phyloP scores from a whole-genome alignment of 2,888 invertebrate species.

The Tribolium freemani region DNA sequence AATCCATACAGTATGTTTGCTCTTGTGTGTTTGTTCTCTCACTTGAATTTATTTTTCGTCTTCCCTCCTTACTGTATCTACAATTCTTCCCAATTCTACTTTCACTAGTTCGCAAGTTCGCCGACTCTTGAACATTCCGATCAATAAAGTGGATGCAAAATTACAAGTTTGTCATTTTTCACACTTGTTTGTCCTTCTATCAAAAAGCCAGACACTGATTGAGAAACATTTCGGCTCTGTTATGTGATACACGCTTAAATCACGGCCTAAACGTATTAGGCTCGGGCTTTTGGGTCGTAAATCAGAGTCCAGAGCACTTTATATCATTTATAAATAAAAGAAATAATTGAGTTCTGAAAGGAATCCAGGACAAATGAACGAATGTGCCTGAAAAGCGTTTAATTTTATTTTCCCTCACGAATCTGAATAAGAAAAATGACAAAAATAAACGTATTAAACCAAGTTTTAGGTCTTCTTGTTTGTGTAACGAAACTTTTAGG shows the following conservation, averaged over 20 bases:
- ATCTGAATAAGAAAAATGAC: background rate
- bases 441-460: background rate
- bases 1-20: background rate
- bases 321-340: slow-evolving; percentile 2
- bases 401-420: background rate
- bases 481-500: background rate
- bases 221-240: background rate
- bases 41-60: slow-evolving; percentile 24
- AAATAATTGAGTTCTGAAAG: slow-evolving; percentile 3
- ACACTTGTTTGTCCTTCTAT: too few species aligned
- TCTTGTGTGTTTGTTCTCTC: slow-evolving; percentile 8
- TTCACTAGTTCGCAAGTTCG: slow-evolving; percentile 10
- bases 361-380: background rate
- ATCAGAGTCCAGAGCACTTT: background rate
- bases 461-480: background rate
- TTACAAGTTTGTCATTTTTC: background rate
- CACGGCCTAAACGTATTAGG: background rate
- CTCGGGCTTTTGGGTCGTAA: background rate
- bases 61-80: slow-evolving; percentile 18
- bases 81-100: slow-evolving; percentile 20
- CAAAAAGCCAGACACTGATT: too few species aligned
- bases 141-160: slow-evolving; percentile 18
- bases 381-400: background rate
- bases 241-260: background rate
- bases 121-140: slow-evolving; percentile 15